Base-by-base conservation (phyloP, 2,797 vertebrate species). In the Rhodeus uyekii region DNA sequence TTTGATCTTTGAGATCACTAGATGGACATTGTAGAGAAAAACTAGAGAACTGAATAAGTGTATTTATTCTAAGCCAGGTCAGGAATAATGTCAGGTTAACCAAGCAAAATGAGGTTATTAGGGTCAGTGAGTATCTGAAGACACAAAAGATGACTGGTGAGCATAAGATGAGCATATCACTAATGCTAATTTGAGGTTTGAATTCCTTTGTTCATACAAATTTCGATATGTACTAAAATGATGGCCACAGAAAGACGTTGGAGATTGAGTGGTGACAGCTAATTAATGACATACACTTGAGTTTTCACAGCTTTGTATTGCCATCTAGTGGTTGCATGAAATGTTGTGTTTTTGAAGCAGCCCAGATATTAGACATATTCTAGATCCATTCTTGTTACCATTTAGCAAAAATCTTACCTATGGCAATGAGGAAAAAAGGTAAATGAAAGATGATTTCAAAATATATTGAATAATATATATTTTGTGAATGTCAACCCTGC, bases 251-350 rank as follows among this genome's bases (percentile, higher is more conserved):
- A 60, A 53, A 16, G 60, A n/a, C 6, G 3, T 53, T 53, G 19
- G 13, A 39, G 44, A 53, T 53, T 71, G 55, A 38, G 80, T 65
- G 50, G 65, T 60, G 82, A 83, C 44, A 84, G 42, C 2, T 16
- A 34, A 77, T 81, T 27, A 61, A 83, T 85, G 79, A 55, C 44
- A 83, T 68, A 27, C 74, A 68, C 58, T 64, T 73, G 48, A 3
- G 58, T 53, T 83, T 81, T 38, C n/a, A 50, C 74, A 89, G 91
- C 86, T 82, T 73, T 84, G 82, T 67, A 89, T 85, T 88, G 88
- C 92, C 94, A 94, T 92, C 94, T 92, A 87, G 91, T 92, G 93
- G 82, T 64, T 44, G 19, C 34, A 22, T 48, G 50, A 19, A 19
- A 42, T 38, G 1, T 29, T 4, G 14, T 12, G 44, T 78, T 48